phyloP scores from a whole-genome alignment of 2,888 invertebrate genomes.

The Lepidonotus clava region DNA sequence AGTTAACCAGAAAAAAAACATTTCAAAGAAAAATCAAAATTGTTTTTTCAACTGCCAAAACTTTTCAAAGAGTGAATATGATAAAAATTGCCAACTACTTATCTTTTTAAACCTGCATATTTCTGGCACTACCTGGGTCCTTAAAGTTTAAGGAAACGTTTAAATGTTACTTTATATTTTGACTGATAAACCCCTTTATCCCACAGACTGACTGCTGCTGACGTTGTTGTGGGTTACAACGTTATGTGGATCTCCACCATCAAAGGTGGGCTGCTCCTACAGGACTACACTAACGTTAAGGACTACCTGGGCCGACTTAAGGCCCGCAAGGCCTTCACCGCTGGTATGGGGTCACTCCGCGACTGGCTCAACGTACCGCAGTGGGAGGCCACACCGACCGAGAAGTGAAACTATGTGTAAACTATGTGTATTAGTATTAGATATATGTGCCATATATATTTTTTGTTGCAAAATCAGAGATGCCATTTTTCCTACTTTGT shows the following conservation, averaged over 20 bases:
- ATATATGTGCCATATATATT: too few relatives aligned
- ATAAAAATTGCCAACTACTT: too few relatives aligned
- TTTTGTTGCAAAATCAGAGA: too few relatives aligned
- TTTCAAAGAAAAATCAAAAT: too few relatives aligned
- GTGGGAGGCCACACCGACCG: background rate
- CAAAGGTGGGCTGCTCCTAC: conserved; percentile 16
- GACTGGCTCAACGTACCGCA: conserved; percentile 1
- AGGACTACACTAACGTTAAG: conserved; percentile 32
- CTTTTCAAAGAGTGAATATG: too few relatives aligned
- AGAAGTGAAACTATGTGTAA: too few relatives aligned
- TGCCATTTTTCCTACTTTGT: too few relatives aligned
- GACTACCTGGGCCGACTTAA: conserved; percentile 22
- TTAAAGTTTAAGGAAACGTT: background rate
- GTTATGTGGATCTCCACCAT: conserved; percentile 33
- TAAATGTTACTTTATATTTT: background rate
- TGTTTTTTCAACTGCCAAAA: too few relatives aligned
- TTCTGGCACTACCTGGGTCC: too few relatives aligned
- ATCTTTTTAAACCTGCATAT: too few relatives aligned
- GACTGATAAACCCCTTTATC: background rate
- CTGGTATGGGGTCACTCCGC: background rate
- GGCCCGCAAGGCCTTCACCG: conserved; percentile 2
- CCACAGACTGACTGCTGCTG: conserved; percentile 14
- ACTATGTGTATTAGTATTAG: too few relatives aligned
- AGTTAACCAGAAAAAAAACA: too few relatives aligned
- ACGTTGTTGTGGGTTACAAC: conserved; percentile 28